These are phyloP conservation scores for Asobara japonica DNA, from an alignment of 1,140 invertebrate genomes.

Conservation along the genomic window DNA sequence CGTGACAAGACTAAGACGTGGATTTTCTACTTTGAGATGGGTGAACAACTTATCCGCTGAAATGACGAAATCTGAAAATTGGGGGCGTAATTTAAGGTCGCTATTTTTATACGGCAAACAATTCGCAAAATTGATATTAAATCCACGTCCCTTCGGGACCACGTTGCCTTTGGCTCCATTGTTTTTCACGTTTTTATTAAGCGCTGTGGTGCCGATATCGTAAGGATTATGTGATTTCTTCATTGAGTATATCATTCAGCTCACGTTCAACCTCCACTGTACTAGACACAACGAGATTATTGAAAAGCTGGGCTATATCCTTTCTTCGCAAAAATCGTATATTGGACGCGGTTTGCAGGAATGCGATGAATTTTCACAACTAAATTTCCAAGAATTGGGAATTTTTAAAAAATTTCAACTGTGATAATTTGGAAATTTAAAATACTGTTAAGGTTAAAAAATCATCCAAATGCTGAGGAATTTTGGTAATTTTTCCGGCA, in stretches of 20 bases:
- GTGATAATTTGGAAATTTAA: no score
- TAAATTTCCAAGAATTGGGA: background rate
- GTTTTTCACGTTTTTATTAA: background rate
- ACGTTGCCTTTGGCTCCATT: background rate
- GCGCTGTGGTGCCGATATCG: background rate
- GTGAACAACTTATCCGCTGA: no score
- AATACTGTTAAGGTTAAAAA: no score
- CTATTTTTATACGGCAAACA: no score
- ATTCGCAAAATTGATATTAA: background rate
- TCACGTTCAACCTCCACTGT: conserved; percentile 25
- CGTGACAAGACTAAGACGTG: no score
- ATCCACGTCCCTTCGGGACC: background rate
- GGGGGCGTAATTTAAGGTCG: no score
- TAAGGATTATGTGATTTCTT: background rate
- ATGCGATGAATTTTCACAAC: background rate
- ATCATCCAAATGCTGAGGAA: no score
- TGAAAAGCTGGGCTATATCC: background rate
- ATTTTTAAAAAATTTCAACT: no score
- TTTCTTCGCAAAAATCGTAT: background rate
- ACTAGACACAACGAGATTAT: conserved; percentile 8
- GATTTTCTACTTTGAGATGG: no score
- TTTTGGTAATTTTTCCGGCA: no score
- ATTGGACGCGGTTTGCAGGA: background rate
- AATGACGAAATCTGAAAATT: no score
- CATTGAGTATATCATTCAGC: background rate